phyloP scores from a whole-genome alignment of 2,113 vertebrate genomes.

The Cariama cristata region DNA sequence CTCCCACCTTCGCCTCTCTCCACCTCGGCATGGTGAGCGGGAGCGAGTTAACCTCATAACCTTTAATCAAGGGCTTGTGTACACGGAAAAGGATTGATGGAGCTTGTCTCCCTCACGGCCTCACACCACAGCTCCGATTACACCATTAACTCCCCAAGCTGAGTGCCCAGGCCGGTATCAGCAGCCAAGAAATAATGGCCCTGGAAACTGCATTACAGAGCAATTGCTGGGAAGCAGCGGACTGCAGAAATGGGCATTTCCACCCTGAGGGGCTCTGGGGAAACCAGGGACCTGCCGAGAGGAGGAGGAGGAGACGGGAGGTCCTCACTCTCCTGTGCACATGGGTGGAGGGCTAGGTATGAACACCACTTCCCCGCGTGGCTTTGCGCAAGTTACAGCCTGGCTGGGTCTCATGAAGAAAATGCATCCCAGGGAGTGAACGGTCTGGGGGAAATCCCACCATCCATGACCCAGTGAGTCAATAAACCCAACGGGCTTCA shows the following conservation, averaged over 20 bases:
- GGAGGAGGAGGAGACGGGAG: background rate
- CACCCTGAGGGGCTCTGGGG: background rate
- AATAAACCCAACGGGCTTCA: background rate
- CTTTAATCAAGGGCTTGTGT: constrained; percentile 14
- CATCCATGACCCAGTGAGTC: rapidly evolving
- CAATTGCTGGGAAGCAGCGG: background rate
- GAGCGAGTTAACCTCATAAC: background rate
- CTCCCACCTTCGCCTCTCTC: background rate
- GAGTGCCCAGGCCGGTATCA: background rate
- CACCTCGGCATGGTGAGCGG: background rate
- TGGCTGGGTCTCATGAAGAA: background rate
- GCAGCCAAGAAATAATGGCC: constrained; percentile 8
- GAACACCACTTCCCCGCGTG: rapidly evolving
- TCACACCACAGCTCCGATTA: background rate
- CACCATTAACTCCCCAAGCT: constrained; percentile 18
- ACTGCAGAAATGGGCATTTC: background rate
- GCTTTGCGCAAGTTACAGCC: background rate
- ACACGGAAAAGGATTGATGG: background rate
- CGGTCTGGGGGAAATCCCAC: background rate
- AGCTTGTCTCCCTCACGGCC: background rate
- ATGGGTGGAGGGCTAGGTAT: background rate
- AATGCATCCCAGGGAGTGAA: background rate
- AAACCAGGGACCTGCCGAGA: background rate
- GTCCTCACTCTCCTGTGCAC: rapidly evolving
- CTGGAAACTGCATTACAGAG: background rate